Evolutionary conservation across 2,113 vertebrate genomes (phyloP), one percentile per base, ranked within the genome.

Genomic region (Anguilla japonica): DNA sequence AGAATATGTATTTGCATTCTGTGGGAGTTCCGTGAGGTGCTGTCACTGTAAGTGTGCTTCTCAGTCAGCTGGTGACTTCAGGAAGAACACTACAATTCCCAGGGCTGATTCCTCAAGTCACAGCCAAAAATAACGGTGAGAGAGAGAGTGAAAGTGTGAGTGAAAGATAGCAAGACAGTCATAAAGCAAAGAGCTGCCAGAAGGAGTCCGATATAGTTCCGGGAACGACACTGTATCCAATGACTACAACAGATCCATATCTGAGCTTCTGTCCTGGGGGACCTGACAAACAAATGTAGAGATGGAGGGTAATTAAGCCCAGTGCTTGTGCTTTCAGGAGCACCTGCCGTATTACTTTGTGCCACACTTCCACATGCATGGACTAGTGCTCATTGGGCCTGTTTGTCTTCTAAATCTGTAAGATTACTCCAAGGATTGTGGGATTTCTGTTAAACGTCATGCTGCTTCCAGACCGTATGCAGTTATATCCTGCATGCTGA

Each of bases 191-290:
- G 88, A 91, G 43, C 39, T 89, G 91, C 91, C 90, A 89, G 89
- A 89, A 92, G 89, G 93, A 91, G 89, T 91, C 82, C 88, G 89
- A 89, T 91, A 26, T 22, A 90, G 92, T 90, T 92, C 56, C 89
- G 88, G 92, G 88, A 89, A 91, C 85, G 88, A 89, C 29, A 91
- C 90, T 94, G 91, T 90, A 96, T 87, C 90, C 88, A 87, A 90
- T 93, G 88, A 90, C 90, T 92, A 91, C 87, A 94, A 91, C 91
- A 95, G 93, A 93, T 94, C 89, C 87, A 93, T 93, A 93, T 88
- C 91, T 89, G 93, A 91, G 91, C 91, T 84, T 50, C 87, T 46
- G 84, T 93, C 93, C 91, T 90, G 46, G 85, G 90, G 87, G 93
- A 91, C 82, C 11, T 60, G 82, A 67, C 78, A 86, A 90, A 93